Percentiles rank a stretch among this genome's conserved stretches.
Conservation (phyloP, 2,888 invertebrate species). For the Cantharis lateralis region DNA sequence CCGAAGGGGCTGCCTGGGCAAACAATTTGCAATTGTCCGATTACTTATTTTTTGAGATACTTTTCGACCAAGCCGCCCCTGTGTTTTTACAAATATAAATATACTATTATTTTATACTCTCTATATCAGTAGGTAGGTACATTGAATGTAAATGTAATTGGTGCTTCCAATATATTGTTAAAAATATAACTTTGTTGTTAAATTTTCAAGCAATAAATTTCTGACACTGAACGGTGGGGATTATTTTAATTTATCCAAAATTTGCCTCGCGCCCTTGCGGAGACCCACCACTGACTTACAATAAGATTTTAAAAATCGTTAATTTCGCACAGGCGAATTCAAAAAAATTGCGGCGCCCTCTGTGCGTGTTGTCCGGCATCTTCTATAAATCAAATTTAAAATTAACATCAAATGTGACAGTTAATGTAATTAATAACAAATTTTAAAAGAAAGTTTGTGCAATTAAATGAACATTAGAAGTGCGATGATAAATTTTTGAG, state of each 20-base stretch:
- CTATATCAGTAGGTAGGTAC: not conserved
- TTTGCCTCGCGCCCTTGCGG: not conserved
- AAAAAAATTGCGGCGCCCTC: not conserved
- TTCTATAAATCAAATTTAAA: not conserved
- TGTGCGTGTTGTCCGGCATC: not conserved
- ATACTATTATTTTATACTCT: not conserved
- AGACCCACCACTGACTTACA: not conserved
- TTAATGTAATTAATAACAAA: not conserved
- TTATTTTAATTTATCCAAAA: not conserved
- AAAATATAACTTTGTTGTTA: slow-evolving; percentile 2
- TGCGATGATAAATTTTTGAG: not conserved
- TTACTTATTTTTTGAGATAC: not conserved
- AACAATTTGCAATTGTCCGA: not conserved
- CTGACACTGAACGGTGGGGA: not conserved
- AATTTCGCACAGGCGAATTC: not conserved
- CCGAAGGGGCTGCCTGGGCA: not conserved
- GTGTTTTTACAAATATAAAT: not conserved
- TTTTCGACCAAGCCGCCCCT: not conserved
- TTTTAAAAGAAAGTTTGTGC: not conserved
- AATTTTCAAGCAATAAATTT: slow-evolving; percentile 20
- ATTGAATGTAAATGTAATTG: slow-evolving; percentile 2
- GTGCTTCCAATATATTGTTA: slow-evolving; percentile 26
- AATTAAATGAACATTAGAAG: not conserved
- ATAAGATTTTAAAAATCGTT: not conserved
- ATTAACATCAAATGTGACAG: not conserved